Percentiles rank a stretch among this genome's conserved stretches.
phyloP scores from a whole-genome alignment of 2,888 invertebrate species.

The Philereme vetulata region DNA sequence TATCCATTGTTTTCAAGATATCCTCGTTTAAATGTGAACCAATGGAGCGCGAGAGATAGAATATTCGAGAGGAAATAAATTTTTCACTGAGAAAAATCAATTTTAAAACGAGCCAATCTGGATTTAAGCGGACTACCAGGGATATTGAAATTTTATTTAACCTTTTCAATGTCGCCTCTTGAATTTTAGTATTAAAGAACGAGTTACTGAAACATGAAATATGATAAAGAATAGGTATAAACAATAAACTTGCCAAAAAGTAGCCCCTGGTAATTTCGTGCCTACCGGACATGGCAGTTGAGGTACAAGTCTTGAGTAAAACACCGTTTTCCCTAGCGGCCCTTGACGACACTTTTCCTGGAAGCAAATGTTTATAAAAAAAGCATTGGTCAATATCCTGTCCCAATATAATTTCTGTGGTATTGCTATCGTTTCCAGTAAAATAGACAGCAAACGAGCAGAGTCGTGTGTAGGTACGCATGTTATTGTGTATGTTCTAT shows the following conservation, averaged over 20 bases:
- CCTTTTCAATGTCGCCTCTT: no score
- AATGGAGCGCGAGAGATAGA: conserved; percentile 24
- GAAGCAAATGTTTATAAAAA: neutral
- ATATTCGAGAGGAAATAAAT: conserved; percentile 3
- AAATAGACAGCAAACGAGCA: conserved; percentile 8
- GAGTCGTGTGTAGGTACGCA: neutral
- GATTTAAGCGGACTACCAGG: neutral
- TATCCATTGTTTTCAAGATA: conserved; percentile 27
- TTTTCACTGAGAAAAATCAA: conserved; percentile 1
- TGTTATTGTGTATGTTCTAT: neutral
- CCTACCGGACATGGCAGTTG: no score
- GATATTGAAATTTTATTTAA: no score
- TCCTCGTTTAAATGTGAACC: conserved; percentile 22
- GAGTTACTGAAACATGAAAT: no score
- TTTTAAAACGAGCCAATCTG: conserved; percentile 12
- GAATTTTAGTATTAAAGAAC: no score
- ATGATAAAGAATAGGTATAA: no score
- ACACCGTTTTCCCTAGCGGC: conserved; percentile 11
- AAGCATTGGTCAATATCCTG: conserved; percentile 12
- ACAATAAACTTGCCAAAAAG: no score
- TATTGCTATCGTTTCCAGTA: conserved; percentile 11
- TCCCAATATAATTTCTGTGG: conserved; percentile 22
- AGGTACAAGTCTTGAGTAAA: no score
- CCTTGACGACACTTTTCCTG: conserved; percentile 11
- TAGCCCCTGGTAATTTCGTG: no score